Base-by-base conservation (phyloP, 2,797 vertebrate genomes). In the Notoglanidium macrostoma region DNA sequence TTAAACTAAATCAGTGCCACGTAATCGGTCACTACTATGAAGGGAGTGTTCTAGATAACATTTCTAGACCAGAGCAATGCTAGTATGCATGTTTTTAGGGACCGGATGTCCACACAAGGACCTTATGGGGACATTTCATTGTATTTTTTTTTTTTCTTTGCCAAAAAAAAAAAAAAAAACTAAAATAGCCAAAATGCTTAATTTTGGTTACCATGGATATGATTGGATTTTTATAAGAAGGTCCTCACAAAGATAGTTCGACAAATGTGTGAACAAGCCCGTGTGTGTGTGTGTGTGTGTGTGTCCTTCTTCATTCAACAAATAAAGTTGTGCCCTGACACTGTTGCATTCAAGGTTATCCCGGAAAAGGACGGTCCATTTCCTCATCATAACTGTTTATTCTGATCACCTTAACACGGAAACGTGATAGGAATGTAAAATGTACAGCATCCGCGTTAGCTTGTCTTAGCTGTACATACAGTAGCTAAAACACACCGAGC, bases 341-440 rank as follows among this genome's bases (percentile, higher is more conserved):
- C 90, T 92, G 92, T 92, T 92, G 90, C 91, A 86, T 90, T 89
- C 86, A 91, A 88, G 85, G 86, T 91, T 89, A 91, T 89, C 77
- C 78, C 59, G n/a, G 63, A 90, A 86, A 21, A 51, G 74, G 10
- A 40, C 70, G 87, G 54, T 67, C 10, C 7, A 49, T n/a, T 46
- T 63, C 57, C 3, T 80, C 21, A 61, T 14, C 3, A 9, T 61
- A 8, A 12, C 51, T 44, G 12, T 49, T 17, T 19, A 29, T n/a
- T 23, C 17, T 14, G 11, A 35, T 23, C 12, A 26, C 6, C 57
- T 44, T 9, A 65, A 79, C 49, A 35, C 82, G 59, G 59, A 70
- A 72, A 87, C 86, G 63, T 84, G 81, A 21, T 5, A 26, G 14
- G 57, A 78, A 29, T 59, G n/a, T 6, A 10, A 29, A 68, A 2